Base-by-base conservation (phyloP, 2,888 invertebrate genomes). In the Penaeus monodon region DNA sequence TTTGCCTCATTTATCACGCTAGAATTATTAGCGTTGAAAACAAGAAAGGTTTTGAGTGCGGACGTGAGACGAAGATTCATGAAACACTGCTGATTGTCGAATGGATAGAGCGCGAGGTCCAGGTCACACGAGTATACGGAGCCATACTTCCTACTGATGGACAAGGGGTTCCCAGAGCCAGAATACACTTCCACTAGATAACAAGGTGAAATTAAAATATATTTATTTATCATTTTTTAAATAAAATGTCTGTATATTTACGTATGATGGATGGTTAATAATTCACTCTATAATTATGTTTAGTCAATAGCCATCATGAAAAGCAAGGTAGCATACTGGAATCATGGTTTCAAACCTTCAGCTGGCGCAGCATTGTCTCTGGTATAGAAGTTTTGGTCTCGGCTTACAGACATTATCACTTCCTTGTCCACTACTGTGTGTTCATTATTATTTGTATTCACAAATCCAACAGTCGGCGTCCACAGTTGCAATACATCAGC, bases 91-190 rank as follows among this genome's bases (percentile, higher is more conserved):
- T 90, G 90, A 2, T 73, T 74, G 74, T 90, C 90, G 76, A 90
- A 90, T 24, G 90, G 90, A 33, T 90, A 90, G 24, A 89, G 81
- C 17, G 81, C 81, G 7, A 90, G 82, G 84, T 88, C 79, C 57
- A 89, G 88, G 63, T 88, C 74, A 65, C 90, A 90, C 38, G 86
- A 65, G 74, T 84, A 90, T 65, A 78, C 82, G 6, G 88, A 90
- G n/a, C 87, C 90, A 84, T 90, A 90, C 77, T 89, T 88, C 33
- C 89, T 80, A n/a, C 73, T 81, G 70, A 87, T 77, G n/a, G 81
- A 64, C 68, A 90, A 70, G 2, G 88, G 66, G 64, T 89, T 89
- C 29, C 81, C 86, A 14, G 80, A 57, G 27, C 90, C 90, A 6
- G 81, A 84, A 65, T 78, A 89, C 65, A 89, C 38, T n/a, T 88